These are phyloP conservation scores for Microplitis mediator DNA, from an alignment of 1,140 invertebrate genomes.

Conservation along the genomic window DNA sequence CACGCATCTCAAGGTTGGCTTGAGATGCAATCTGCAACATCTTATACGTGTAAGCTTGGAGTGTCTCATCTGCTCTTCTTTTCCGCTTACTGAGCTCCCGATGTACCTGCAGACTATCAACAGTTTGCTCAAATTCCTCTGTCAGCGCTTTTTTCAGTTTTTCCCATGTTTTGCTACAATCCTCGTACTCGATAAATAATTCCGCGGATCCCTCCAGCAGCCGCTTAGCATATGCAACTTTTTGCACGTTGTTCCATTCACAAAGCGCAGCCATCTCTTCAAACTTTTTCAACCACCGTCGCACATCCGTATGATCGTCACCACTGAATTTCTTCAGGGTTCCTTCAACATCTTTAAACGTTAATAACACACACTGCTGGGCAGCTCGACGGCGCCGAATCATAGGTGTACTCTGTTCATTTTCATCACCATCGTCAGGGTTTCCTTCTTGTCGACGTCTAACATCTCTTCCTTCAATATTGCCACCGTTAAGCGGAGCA, in stretches of 20 bases:
- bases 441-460: background rate
- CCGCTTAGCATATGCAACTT: slow-evolving; percentile 27
- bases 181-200: slow-evolving; percentile 29
- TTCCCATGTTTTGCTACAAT: slow-evolving; percentile 22
- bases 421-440: background rate
- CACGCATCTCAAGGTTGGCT: slow-evolving; percentile 30
- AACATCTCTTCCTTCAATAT: too few relatives aligned
- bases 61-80: slow-evolving; percentile 30
- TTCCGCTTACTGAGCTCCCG: slow-evolving; percentile 20
- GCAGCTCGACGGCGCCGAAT: background rate
- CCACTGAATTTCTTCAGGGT: slow-evolving; percentile 36
- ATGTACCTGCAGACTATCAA: slow-evolving; percentile 32
- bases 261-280: slow-evolving; percentile 38
- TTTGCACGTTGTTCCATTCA: slow-evolving; percentile 30
- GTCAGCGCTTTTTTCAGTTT: slow-evolving; percentile 14
- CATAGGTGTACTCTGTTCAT: background rate
- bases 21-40: slow-evolving; percentile 30
- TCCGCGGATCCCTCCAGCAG: slow-evolving; percentile 29
- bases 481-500: too few relatives aligned
- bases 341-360: slow-evolving; percentile 37
- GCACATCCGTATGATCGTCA: slow-evolving; percentile 28
- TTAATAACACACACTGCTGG: slow-evolving; percentile 9
- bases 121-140: slow-evolving; percentile 30
- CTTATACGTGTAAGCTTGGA: slow-evolving; percentile 36
- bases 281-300: slow-evolving; percentile 35